Percentiles rank a stretch among this genome's conserved stretches.
These are phyloP conservation scores for Pseudochirops cupreus DNA, from an alignment of 2,797 vertebrate genomes.

Conservation along the genomic window DNA sequence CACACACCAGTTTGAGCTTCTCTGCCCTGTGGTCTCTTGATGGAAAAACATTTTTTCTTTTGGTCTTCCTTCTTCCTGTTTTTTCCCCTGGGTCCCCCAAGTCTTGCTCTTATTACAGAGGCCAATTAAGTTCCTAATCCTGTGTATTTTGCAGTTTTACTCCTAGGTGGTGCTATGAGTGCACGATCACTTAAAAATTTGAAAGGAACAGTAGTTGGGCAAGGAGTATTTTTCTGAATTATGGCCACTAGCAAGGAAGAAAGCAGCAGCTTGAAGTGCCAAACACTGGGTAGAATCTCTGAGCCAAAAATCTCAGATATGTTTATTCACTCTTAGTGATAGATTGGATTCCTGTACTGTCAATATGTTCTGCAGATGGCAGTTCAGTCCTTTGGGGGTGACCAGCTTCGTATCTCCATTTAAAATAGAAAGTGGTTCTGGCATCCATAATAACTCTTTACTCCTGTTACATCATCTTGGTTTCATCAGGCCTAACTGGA, in stretches of 20 bases:
- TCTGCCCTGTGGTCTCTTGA: background rate
- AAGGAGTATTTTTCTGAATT: background rate
- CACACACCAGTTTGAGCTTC: background rate
- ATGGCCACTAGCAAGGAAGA: background rate
- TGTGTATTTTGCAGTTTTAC: conserved; percentile 11
- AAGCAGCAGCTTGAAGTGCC: background rate
- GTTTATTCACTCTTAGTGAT: background rate
- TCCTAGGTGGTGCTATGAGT: conserved; percentile 12
- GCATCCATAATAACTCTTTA: background rate
- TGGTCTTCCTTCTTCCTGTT: background rate
- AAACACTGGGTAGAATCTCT: background rate
- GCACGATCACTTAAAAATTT: background rate
- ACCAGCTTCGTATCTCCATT: background rate
- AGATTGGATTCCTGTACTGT: background rate
- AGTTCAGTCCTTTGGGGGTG: background rate
- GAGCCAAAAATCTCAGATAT: conserved; percentile 1
- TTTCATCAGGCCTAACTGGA: background rate
- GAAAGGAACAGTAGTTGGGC: background rate
- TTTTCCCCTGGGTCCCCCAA: background rate
- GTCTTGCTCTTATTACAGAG: background rate
- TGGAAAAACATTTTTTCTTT: background rate
- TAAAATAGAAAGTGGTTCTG: conserved; percentile 14
- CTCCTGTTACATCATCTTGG: background rate
- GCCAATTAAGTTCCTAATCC: background rate
- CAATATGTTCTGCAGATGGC: background rate